Evolutionary conservation across 2,888 invertebrate species (phyloP), one percentile per base, ranked within the genome.

Genomic region (Hyposoter dolosus): DNA sequence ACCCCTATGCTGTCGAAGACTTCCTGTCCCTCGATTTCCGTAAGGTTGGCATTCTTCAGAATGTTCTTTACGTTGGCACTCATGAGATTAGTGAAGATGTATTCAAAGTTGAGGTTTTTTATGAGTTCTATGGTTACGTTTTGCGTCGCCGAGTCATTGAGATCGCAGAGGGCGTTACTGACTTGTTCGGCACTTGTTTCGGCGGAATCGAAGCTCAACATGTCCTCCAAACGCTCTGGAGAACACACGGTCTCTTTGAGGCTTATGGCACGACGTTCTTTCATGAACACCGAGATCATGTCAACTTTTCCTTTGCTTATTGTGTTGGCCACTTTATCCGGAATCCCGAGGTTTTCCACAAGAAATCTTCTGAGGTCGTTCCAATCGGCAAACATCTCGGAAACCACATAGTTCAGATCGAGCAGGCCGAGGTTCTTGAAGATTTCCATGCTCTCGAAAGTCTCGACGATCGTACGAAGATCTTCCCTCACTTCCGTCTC

Each of bases 11-110:
- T 93, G 0, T 93, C 90, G 23, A 95, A 87, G 0, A 96, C 94
- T 0, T 88, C 84, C 35, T 94, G 91, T 0, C 95, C 96, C 71
- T 95, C 95, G 0, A 92, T 89, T 66, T 93, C 91, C 0, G 95
- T 95, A 68, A 96, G 90, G 89, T 95, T 94, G 0, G 96, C 95
- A 0, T 95, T 95, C 0, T 91, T 85, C 90, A 95, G 94, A 17
- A 96, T 94, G 84, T 95, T 94, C 2, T 93, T 91, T 0, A 96
- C 93, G 4, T 95, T 93, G 0, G 92, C 92, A 12, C 92, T 92
- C 92, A 95, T 94, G 0, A 96, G 91, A 23, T 90, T 93, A 80
- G 89, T 91, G n/a, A 93, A 92, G 28, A 93, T 90, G 50, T 92
- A 92, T 50, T 91, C 90, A 17, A 93, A 95, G 80, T 96, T 95